Evolutionary conservation across 2,888 invertebrate genomes (phyloP).

Genomic region (Ormyrus nitidulus): DNA sequence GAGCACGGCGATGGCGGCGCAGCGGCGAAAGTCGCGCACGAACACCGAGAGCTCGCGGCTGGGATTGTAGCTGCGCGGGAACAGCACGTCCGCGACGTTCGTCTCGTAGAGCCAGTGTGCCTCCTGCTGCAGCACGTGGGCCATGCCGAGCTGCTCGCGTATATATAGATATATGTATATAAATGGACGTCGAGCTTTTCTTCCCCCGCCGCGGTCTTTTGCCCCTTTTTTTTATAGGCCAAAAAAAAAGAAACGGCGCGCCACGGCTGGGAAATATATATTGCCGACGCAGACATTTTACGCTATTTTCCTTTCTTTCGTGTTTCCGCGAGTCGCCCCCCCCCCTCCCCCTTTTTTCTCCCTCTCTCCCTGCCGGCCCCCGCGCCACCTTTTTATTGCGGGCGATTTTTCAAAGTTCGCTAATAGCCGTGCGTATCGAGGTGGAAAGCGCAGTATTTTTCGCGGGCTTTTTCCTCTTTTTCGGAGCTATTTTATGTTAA

Average conservation of each 20-base stretch:
- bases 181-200: background rate
- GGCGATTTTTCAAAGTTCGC: conserved; percentile 31
- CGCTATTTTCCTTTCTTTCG: conserved; percentile 3
- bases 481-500: conserved; percentile 23
- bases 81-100: conserved; percentile 80
- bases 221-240: background rate
- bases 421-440: conserved; percentile 30
- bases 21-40: conserved; percentile 85
- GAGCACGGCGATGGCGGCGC: conserved; percentile 86
- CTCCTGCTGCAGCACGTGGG: conserved; percentile 75
- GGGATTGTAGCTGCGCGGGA: conserved; percentile 85
- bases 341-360: background rate
- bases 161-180: background rate
- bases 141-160: conserved; percentile 67
- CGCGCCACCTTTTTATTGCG: background rate
- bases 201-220: background rate
- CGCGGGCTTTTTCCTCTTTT: background rate
- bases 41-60: conserved; percentile 79
- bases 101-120: conserved; percentile 81
- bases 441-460: conserved; percentile 11
- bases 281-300: conserved; percentile 16
- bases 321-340: too few species aligned
- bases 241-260: too few species aligned
- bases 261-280: conserved; percentile 3
- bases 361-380: too few species aligned